Evolutionary conservation across 1,140 invertebrate genomes (phyloP).

Genomic region (Drosophila dunni): DNA sequence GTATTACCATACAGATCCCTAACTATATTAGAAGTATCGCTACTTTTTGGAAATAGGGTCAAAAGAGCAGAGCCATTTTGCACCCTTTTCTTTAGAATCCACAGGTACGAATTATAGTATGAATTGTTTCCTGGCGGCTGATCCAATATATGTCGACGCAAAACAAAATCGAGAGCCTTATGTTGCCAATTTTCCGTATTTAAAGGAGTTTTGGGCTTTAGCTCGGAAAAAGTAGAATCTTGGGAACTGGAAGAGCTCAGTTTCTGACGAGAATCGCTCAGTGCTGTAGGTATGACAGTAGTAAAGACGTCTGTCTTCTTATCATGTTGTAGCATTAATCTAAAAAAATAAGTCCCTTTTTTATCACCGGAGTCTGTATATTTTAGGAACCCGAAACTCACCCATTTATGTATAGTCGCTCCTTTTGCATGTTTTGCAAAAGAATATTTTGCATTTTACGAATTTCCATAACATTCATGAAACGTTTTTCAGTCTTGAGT

Average conservation of each 20-base stretch:
- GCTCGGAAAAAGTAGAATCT: too few relatives aligned
- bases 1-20: not conserved
- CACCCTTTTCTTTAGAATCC: not conserved
- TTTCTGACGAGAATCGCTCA: not conserved
- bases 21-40: not conserved
- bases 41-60: not conserved
- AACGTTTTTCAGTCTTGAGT: not conserved
- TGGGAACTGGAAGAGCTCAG: too few relatives aligned
- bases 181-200: not conserved
- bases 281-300: not conserved
- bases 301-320: not conserved
- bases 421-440: constrained; percentile 2
- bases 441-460: not conserved
- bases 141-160: not conserved
- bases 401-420: constrained; percentile 7
- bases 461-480: not conserved
- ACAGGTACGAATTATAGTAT: not conserved
- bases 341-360: not conserved
- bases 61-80: not conserved
- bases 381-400: not conserved
- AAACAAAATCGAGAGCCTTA: not conserved
- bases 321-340: not conserved
- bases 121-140: not conserved
- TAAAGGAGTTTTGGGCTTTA: not conserved
- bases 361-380: not conserved